Percentiles rank a stretch among this genome's conserved stretches.
Conservation (phyloP, 2,797 vertebrate genomes). For the Myotis daubentonii region DNA sequence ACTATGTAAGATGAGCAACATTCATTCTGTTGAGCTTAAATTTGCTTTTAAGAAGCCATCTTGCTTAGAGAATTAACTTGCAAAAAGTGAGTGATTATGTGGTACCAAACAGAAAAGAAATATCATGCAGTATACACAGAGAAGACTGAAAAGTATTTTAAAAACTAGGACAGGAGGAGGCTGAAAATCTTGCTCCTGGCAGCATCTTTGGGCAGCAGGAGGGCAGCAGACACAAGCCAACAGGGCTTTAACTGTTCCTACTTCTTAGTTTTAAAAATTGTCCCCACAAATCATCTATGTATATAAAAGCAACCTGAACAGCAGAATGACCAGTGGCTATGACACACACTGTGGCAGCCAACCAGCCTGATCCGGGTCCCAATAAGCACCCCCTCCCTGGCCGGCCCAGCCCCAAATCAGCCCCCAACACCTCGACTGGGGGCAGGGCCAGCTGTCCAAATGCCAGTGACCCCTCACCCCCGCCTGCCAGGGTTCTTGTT, state of each 20-base stretch:
- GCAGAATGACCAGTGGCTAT: no score
- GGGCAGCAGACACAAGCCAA: neutral
- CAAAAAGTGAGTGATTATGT: slow-evolving; percentile 46
- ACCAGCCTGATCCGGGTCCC: no score
- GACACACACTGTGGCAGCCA: no score
- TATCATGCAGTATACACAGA: neutral
- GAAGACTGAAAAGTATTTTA: neutral
- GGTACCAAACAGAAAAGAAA: slow-evolving; percentile 28
- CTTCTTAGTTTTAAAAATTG: neutral
- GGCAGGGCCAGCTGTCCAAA: no score
- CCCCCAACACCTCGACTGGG: no score
- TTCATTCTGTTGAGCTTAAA: slow-evolving; percentile 64
- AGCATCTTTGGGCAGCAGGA: neutral
- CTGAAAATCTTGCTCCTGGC: neutral
- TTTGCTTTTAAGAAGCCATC: slow-evolving; percentile 64
- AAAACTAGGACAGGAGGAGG: neutral
- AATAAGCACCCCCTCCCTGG: no score
- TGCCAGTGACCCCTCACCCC: no score
- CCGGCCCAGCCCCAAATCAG: no score
- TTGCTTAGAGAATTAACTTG: slow-evolving; percentile 59
- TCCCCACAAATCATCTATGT: neutral
- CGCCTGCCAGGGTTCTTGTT: no score
- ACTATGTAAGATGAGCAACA: slow-evolving; percentile 56
- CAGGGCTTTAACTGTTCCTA: neutral
- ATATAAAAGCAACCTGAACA: no score